phyloP scores from a whole-genome alignment of 2,888 invertebrate genomes.

The Strigamia crassipes region DNA sequence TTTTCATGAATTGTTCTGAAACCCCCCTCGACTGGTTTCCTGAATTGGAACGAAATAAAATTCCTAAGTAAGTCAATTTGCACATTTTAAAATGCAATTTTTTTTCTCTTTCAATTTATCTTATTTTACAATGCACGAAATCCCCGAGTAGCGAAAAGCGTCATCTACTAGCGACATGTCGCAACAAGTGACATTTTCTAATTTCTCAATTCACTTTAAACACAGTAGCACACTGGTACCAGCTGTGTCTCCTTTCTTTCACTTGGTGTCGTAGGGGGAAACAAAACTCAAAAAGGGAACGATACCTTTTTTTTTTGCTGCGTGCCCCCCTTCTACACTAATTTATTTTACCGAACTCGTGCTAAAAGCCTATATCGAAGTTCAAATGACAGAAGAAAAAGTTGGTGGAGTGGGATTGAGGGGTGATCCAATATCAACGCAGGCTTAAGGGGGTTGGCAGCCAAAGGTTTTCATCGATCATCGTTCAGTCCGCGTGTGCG shows the following conservation, averaged over 20 bases:
- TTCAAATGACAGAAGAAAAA: slow-evolving; percentile 12
- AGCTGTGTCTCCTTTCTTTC: slow-evolving; percentile 14
- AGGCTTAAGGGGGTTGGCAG: slow-evolving; percentile 36
- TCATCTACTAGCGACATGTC: slow-evolving; percentile 11
- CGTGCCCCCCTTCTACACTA: not conserved
- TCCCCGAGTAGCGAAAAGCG: not conserved
- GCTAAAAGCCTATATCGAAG: not conserved
- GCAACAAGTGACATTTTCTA: slow-evolving; percentile 34
- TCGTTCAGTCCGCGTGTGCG: slow-evolving; percentile 46
- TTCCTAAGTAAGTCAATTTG: not conserved
- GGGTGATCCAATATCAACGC: slow-evolving; percentile 43
- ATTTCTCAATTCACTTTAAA: slow-evolving; percentile 2
- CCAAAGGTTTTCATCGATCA: slow-evolving; percentile 44
- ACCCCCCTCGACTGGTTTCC: slow-evolving; percentile 6
- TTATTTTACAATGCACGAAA: not conserved
- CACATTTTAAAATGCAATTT: slow-evolving; percentile 5
- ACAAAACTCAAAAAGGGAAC: not conserved
- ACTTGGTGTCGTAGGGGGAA: not conserved
- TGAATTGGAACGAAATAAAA: slow-evolving; percentile 15
- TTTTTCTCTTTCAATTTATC: not conserved
- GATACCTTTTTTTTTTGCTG: not conserved
- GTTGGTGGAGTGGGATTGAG: slow-evolving; percentile 33
- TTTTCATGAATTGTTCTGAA: slow-evolving; percentile 5
- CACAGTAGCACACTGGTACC: not conserved
- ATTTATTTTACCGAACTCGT: slow-evolving; percentile 5